A percentile compares a stretch with the other conserved stretches of the same genome.
Evolutionary conservation across 2,113 vertebrate species (phyloP).

Genomic region (Caranx ignobilis): DNA sequence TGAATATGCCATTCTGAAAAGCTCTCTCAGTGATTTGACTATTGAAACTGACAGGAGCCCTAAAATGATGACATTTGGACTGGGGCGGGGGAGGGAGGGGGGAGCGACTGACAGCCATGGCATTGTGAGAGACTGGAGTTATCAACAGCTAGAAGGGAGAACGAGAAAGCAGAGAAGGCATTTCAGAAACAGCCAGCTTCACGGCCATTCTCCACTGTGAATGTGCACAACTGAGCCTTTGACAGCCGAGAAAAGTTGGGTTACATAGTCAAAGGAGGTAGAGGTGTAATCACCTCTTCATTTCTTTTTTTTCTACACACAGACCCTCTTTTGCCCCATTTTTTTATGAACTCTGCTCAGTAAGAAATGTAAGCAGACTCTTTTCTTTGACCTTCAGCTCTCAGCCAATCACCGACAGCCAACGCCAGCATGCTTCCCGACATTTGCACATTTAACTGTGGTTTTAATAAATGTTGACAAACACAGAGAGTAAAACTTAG

Average conservation of each 20-base stretch:
- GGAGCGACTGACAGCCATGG: slow-evolving; percentile 73
- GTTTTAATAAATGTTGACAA: slow-evolving; percentile 66
- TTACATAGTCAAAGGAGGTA: slow-evolving; percentile 49
- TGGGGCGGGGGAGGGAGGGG: slow-evolving; percentile 57
- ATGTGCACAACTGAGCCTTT: slow-evolving; percentile 51
- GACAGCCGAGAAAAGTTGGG: slow-evolving; percentile 56
- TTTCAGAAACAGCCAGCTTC: slow-evolving; percentile 68
- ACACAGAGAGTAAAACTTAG: slow-evolving; percentile 23
- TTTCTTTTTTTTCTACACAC: slow-evolving; percentile 34
- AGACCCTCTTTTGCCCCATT: slow-evolving; percentile 20
- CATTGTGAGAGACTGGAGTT: slow-evolving; percentile 64
- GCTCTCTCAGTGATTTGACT: slow-evolving; percentile 53
- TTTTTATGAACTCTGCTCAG: slow-evolving; percentile 41
- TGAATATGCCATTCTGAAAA: slow-evolving; percentile 60
- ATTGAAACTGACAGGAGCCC: slow-evolving; percentile 57
- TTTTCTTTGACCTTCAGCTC: slow-evolving; percentile 81
- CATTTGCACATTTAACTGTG: slow-evolving; percentile 71
- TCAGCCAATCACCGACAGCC: slow-evolving; percentile 94
- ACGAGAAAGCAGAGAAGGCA: slow-evolving; percentile 58
- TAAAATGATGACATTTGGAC: slow-evolving; percentile 69
- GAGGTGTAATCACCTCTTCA: slow-evolving; percentile 37
- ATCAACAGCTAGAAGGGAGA: slow-evolving; percentile 64
- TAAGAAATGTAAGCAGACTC: slow-evolving; percentile 49
- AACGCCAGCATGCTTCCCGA: slow-evolving; percentile 91
- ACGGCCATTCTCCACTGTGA: slow-evolving; percentile 52